Evolutionary conservation across 2,797 vertebrate species (phyloP).

Genomic region (Botia kubotai): DNA sequence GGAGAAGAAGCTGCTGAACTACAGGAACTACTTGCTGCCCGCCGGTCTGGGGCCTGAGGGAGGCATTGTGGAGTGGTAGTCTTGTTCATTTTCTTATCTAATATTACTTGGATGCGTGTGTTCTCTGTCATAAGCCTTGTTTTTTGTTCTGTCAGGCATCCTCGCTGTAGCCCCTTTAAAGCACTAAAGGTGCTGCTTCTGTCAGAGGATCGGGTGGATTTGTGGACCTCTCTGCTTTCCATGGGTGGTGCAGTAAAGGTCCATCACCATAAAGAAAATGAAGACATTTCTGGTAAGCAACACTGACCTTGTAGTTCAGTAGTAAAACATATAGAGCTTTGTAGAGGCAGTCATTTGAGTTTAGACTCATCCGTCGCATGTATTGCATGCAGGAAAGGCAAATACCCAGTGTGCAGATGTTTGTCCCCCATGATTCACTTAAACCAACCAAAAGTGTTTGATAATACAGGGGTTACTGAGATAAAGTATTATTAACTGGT

Average conservation of each 20-base stretch:
- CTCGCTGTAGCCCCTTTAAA: conserved; percentile 87
- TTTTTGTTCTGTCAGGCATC: conserved; percentile 80
- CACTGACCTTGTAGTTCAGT: background rate
- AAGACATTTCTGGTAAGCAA: conserved; percentile 82
- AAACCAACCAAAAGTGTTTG: no score
- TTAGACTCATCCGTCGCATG: background rate
- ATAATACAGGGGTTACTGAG: no score
- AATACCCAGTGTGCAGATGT: background rate
- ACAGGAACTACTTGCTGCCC: conserved; percentile 93
- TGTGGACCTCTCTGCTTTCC: conserved; percentile 90
- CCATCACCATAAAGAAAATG: conserved; percentile 81
- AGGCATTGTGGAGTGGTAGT: conserved; percentile 88
- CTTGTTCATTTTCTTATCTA: background rate
- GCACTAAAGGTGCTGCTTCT: conserved; percentile 88
- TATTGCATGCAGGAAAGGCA: background rate
- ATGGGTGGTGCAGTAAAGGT: conserved; percentile 86
- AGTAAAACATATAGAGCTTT: background rate
- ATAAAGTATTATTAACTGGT: background rate
- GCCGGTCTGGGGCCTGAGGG: conserved; percentile 89
- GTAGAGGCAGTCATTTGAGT: background rate
- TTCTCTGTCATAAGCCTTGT: background rate
- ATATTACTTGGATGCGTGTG: background rate
- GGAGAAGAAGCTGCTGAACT: conserved; percentile 93
- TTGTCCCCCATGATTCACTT: no score
- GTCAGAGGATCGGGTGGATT: conserved; percentile 85